phyloP scores from a whole-genome alignment of 2,113 vertebrate species.

The Misgurnus anguillicaudatus region DNA sequence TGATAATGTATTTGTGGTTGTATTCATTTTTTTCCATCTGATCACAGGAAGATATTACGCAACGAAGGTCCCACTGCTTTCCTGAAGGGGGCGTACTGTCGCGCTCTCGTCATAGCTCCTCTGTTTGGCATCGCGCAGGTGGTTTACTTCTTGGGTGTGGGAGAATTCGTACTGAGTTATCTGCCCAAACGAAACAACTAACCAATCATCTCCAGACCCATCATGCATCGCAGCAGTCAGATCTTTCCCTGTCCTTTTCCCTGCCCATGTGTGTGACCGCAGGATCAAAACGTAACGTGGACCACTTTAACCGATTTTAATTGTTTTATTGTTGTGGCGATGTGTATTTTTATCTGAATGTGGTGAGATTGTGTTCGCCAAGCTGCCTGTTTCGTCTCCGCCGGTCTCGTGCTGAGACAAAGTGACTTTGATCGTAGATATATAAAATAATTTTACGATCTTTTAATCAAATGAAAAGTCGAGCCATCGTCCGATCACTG shows the following conservation, averaged over 20 bases:
- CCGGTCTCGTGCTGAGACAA: slow-evolving; percentile 58
- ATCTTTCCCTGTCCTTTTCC: slow-evolving; percentile 59
- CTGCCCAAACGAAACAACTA: slow-evolving; percentile 79
- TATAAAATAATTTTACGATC: not conserved
- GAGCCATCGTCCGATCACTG: not conserved
- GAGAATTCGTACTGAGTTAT: slow-evolving; percentile 85
- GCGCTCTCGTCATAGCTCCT: slow-evolving; percentile 96
- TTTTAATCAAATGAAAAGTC: not conserved
- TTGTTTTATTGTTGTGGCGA: slow-evolving; percentile 18
- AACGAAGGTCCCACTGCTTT: slow-evolving; percentile 91
- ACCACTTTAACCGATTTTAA: slow-evolving; percentile 39
- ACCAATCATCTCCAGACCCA: slow-evolving; percentile 57
- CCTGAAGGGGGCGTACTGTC: slow-evolving; percentile 96
- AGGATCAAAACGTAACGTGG: slow-evolving; percentile 46
- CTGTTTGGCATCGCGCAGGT: slow-evolving; percentile 98
- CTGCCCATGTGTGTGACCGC: slow-evolving; percentile 27
- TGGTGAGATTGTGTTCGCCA: slow-evolving; percentile 67
- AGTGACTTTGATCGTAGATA: slow-evolving; percentile 48
- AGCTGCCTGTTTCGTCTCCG: slow-evolving; percentile 65
- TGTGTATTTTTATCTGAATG: slow-evolving; percentile 65
- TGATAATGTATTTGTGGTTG: not conserved
- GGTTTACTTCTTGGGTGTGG: slow-evolving; percentile 95
- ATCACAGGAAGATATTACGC: slow-evolving; percentile 86
- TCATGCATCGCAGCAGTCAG: slow-evolving; percentile 59
- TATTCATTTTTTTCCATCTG: slow-evolving; percentile 32